Evolutionary conservation across 2,113 vertebrate species (phyloP), one percentile per base, ranked within the genome.

Genomic region (Saccopteryx leptura): DNA sequence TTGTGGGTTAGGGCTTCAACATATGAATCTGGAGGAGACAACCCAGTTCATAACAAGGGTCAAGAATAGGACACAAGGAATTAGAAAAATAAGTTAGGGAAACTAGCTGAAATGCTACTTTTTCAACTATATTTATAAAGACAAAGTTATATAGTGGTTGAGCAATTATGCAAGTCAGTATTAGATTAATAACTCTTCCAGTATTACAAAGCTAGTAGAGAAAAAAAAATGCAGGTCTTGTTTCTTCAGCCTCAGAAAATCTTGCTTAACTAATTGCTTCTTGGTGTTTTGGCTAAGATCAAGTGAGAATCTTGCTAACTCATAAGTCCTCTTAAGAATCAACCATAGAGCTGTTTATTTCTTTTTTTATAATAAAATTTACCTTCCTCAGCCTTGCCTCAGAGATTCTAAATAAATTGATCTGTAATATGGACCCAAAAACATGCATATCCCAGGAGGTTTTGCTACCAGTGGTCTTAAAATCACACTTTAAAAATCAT

Each of bases 61-160:
- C 14, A 85, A 89, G 33, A 50, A 60, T 14, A 87, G 31, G 14
- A 80, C 60, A 19, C 11, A 17, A 2, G 50, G 63, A 74, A 72
- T 56, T 82, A 63, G 19, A 46, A 95, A 95, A 82, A 78, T 58
- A 74, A 50, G 9, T 87, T 92, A 71, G 54, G 54, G 7, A 79
- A 85, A 88, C 31, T 81, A 69, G 80, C 21, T 88, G 33, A 86
- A 80, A 82, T 83, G 63, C 31, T 91, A 56, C 31, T 82, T 96
- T 96, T 93, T 89, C 83, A 90, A 65, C 63, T 60, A 65, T 28
- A 31, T 86, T 66, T 58, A 5, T 58, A 74, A 9, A 21, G 50
- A 61, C 28, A 85, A 94, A 94, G 33, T 81, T 72, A 63, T 50
- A 65, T 50, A 69, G 69, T 17, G 31, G 24, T 23, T 78, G 39